Percentiles rank a stretch among this genome's conserved stretches.
phyloP scores from a whole-genome alignment of 2,797 vertebrate genomes.

The Loriculus beryllinus region DNA sequence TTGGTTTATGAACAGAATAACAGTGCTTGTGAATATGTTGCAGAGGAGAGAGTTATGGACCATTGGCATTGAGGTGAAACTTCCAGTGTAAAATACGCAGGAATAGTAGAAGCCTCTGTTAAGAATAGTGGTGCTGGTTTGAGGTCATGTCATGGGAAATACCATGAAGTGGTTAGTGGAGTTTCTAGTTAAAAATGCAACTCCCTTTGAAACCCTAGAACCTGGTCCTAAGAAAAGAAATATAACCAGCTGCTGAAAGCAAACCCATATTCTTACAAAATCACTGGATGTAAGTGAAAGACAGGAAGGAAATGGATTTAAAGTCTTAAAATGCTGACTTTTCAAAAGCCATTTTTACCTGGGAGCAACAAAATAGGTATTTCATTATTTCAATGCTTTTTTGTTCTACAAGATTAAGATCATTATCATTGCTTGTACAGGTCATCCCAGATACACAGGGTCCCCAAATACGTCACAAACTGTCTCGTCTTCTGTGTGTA shows the following conservation, averaged over 20 bases:
- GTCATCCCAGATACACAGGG: neutral
- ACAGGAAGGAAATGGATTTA: neutral
- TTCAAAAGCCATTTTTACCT: neutral
- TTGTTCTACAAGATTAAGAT: neutral
- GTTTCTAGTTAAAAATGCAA: neutral
- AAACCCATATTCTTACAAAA: neutral
- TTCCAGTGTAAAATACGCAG: neutral
- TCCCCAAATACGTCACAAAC: neutral
- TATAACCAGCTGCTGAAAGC: neutral
- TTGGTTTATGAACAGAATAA: neutral
- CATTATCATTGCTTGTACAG: neutral
- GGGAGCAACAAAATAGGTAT: neutral
- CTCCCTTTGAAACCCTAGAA: neutral
- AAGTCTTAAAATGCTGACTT: neutral
- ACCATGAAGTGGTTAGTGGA: neutral
- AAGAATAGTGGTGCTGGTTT: neutral
- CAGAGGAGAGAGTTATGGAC: neutral
- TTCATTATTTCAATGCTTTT: neutral
- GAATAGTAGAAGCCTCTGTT: neutral
- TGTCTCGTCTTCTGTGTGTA: neutral
- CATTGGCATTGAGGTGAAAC: neutral
- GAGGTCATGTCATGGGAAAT: neutral
- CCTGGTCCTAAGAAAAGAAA: neutral
- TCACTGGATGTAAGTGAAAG: neutral
- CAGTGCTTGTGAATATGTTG: neutral